Percentiles rank a stretch among this genome's conserved stretches.
These are phyloP conservation scores for Echinops telfairi DNA, from an alignment of 2,113 vertebrate species.

Conservation along the genomic window DNA sequence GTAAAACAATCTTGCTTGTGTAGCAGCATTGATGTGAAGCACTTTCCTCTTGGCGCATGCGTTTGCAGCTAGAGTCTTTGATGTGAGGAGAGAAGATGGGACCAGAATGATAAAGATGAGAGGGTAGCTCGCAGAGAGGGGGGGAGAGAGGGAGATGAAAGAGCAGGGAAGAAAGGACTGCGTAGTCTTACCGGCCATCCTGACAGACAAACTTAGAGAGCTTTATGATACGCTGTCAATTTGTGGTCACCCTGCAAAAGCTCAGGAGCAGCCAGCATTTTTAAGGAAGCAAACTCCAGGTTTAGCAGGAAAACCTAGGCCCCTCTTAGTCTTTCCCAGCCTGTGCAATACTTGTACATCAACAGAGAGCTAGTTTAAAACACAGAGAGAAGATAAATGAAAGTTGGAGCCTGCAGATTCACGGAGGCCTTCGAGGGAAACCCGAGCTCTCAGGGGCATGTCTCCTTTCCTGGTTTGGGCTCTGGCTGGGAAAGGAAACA, in stretches of 20 bases:
- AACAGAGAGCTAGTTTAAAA: slow-evolving; percentile 48
- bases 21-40: too few relatives aligned
- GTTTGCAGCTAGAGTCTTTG: too few relatives aligned
- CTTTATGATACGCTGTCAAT: not conserved
- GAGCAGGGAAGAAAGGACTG: too few relatives aligned
- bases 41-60: too few relatives aligned
- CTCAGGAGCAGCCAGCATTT: not conserved
- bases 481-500: slow-evolving; percentile 54
- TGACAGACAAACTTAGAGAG: too few relatives aligned
- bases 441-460: slow-evolving; percentile 43
- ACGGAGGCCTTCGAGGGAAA: slow-evolving; percentile 44
- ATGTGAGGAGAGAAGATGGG: too few relatives aligned
- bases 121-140: too few relatives aligned
- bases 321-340: not conserved
- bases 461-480: slow-evolving; percentile 31
- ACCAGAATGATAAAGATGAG: too few relatives aligned
- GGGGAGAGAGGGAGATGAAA: too few relatives aligned
- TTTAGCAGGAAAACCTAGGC: not conserved
- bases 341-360: slow-evolving; percentile 67
- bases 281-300: not conserved
- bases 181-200: too few relatives aligned
- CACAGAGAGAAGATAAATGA: slow-evolving; percentile 58
- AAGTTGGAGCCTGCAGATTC: slow-evolving; percentile 47
- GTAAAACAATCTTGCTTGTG: too few relatives aligned
- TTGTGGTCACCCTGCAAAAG: not conserved